Base-by-base conservation (phyloP, 2,797 vertebrate genomes). In the Danio aesculapii region DNA sequence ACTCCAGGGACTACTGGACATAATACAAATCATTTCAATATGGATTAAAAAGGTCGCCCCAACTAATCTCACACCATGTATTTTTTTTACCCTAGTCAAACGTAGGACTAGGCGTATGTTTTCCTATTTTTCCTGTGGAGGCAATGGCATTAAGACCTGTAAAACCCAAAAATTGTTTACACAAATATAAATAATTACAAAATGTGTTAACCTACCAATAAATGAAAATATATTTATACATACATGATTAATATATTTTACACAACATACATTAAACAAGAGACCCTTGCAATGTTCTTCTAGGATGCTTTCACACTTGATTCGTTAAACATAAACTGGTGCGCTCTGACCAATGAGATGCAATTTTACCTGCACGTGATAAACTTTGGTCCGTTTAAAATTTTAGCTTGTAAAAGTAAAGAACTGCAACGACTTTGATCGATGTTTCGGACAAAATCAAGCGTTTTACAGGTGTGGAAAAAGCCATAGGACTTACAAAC, bases 11-110 rank as follows among this genome's bases (percentile, higher is more conserved):
- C 89, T 90, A 90, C 91, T 92, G 83, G 91, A 91, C 90, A 90
- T 88, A 92, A 91, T 94, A 75, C 66, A 93, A 94, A 94, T 94
- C 91, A 94, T 91, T 92, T 93, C 92, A 92, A 90, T 93, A 92
- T 64, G 87, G 88, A 93, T 92, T 93, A 90, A 92, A 93, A 94
- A 92, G 92, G 92, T 93, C 88, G 84, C 87, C 68, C 68, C 55
- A 81, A 82, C 86, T 82, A 90, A 87, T 92, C 89, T 87, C 0
- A 50, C 44, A 90, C 90, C 91, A 92, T 89, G 84, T 86, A 50
- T 89, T 86, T 86, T 12, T 11, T 86, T 12, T 11, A 9, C 59
- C 50, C 4, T 14, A 9, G 16, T 10, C 13, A 44, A 3, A 66
- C 59, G 0, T 16, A 1, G 5, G 46, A 47, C 17, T 12, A 21